A percentile compares a stretch with the other conserved stretches of the same genome.
These are phyloP conservation scores for Phthorimaea operculella DNA, from an alignment of 1,140 invertebrate genomes.

Conservation along the genomic window DNA sequence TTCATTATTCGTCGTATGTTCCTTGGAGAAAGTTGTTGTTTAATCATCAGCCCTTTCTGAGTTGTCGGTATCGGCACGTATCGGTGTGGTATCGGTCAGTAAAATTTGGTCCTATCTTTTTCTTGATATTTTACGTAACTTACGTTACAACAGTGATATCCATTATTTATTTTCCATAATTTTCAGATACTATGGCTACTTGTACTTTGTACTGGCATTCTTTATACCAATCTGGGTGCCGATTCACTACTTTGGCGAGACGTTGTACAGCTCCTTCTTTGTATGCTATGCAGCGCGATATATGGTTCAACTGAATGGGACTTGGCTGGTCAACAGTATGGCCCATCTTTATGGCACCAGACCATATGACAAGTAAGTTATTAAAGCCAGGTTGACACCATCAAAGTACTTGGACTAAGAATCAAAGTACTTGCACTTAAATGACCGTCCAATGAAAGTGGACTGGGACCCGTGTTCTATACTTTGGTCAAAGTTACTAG, in stretches of 20 bases:
- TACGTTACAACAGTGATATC: too few species aligned
- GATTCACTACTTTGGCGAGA: conserved; percentile 78
- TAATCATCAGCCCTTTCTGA: too few species aligned
- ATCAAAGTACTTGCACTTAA: neutral
- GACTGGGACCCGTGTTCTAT: neutral
- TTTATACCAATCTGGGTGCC: conserved; percentile 77
- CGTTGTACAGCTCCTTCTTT: conserved; percentile 67
- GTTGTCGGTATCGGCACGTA: too few species aligned
- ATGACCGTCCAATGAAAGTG: neutral
- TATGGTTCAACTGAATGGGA: conserved; percentile 76
- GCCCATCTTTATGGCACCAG: conserved; percentile 67
- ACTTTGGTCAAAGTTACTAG: neutral
- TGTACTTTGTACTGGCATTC: conserved; percentile 75
- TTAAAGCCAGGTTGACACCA: too few species aligned
- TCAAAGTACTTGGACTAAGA: neutral
- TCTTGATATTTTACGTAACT: too few species aligned
- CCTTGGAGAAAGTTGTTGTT: too few species aligned
- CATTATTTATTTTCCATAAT: too few species aligned
- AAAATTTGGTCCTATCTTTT: too few species aligned
- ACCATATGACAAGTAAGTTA: conserved; percentile 62
- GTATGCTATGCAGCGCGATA: conserved; percentile 75
- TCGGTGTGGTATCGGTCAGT: too few species aligned
- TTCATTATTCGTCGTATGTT: too few species aligned
- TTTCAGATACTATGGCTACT: conserved; percentile 76
- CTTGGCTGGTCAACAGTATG: too few species aligned